phyloP scores from a whole-genome alignment of 92 coral and sea anemone genomes.

The Epizoanthus illoricatus region DNA sequence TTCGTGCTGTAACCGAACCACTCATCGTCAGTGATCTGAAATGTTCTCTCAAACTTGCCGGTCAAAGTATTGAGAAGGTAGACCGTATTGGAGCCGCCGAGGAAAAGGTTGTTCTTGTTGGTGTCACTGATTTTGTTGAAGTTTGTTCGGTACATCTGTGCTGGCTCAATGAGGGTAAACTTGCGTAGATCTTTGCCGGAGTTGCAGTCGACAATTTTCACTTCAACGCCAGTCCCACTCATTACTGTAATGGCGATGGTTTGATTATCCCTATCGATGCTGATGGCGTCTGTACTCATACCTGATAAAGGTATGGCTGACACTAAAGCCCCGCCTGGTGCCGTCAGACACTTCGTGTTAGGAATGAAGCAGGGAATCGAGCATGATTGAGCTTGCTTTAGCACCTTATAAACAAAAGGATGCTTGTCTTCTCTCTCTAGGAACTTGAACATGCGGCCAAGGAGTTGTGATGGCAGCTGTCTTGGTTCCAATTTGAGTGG shows the following conservation, averaged over 20 bases:
- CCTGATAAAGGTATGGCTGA: slow-evolving; percentile 78
- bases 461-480: slow-evolving; percentile 90
- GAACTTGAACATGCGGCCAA: slow-evolving; percentile 92
- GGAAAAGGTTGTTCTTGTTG: slow-evolving; percentile 58
- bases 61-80: slow-evolving; percentile 76
- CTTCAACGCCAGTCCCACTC: slow-evolving; percentile 67
- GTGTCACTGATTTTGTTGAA: slow-evolving; percentile 66
- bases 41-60: slow-evolving; percentile 72
- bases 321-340: slow-evolving; percentile 93
- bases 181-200: slow-evolving; percentile 76
- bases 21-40: slow-evolving; percentile 75
- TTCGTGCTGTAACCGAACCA: slow-evolving; percentile 63
- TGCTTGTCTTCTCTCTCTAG: slow-evolving; percentile 65
- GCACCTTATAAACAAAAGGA: slow-evolving; percentile 75
- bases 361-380: slow-evolving; percentile 85
- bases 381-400: slow-evolving; percentile 71
- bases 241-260: slow-evolving; percentile 70
- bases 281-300: slow-evolving; percentile 53
- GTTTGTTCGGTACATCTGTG: slow-evolving; percentile 60
- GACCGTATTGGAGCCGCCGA: slow-evolving; percentile 77
- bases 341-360: slow-evolving; percentile 83
- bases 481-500: slow-evolving; percentile 77
- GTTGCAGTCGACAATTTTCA: slow-evolving; percentile 76
- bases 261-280: slow-evolving; percentile 82
- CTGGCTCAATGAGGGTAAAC: slow-evolving; percentile 82